Base-by-base conservation (phyloP, 2,888 invertebrate genomes). In the Drymonia ruficornis region DNA sequence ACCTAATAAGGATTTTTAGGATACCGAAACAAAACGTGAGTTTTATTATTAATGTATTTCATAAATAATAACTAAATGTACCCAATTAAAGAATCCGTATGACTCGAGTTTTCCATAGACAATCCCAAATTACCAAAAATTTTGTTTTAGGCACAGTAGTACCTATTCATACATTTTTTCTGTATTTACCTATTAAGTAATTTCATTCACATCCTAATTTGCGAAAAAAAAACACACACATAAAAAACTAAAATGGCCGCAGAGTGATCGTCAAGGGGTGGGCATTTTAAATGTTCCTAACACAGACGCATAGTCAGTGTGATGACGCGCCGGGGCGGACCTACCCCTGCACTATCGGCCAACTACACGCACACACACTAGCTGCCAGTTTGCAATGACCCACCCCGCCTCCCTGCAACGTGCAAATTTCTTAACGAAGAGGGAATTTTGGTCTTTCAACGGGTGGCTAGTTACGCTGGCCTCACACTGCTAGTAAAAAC, bases 231-330 rank as follows among this genome's bases (percentile, higher is more conserved):
- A 74, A 76, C 70, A 67, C 61, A 65, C n/a, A 74, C 65, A 74
- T 78, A 83, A 85, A 75, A 76, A 84, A 53, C 55, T 50, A 64
- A 88, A 84, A 90, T 89, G 89, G 90, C 89, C 76, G 84, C 83
- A 62, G 72, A 74, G 77, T 86, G 83, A 89, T 89, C 86, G 89
- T 90, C 88, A 90, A 81, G 81, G 87, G 89, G 89, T 76, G 88
- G 86, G 88, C 81, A 90, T 91, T 91, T 91, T 86, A 91, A 90
- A 90, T 89, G 90, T 89, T 87, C 87, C 89, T 90, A 91, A 91
- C 90, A 91, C 88, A 89, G 78, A 83, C 85, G 88, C 87, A 84
- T 81, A 87, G 89, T 90, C 89, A 89, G 81, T 76, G 67, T 81
- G 86, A 90, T 90, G 91, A 90, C 86, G 88, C 81, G 79, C 58